These are phyloP conservation scores for Pygmarrhopalites habei DNA, from an alignment of 1,140 invertebrate genomes.

Conservation along the genomic window DNA sequence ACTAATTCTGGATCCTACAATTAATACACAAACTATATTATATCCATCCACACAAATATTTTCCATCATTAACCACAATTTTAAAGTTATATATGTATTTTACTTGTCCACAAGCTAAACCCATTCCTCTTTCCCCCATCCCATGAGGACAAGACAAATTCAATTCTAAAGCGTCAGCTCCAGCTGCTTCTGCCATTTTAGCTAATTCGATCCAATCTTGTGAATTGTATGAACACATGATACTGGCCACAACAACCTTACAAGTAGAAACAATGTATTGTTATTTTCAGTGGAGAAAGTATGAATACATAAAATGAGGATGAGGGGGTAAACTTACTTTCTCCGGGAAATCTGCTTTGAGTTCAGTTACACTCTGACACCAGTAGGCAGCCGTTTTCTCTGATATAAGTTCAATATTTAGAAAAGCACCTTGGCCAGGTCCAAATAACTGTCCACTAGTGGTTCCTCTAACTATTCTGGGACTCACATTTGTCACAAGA, in stretches of 20 bases:
- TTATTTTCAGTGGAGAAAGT: not conserved
- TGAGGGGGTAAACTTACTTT: too few species aligned
- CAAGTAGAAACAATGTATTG: constrained; percentile 34
- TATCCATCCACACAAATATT: constrained; percentile 62
- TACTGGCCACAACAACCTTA: constrained; percentile 88
- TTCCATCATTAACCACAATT: not conserved
- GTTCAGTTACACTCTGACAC: constrained; percentile 77
- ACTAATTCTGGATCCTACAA: constrained; percentile 82
- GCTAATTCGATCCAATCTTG: constrained; percentile 83
- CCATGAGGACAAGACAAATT: constrained; percentile 98
- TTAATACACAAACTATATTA: too few species aligned
- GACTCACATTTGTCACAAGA: constrained; percentile 92
- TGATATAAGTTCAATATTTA: constrained; percentile 97
- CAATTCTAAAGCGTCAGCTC: constrained; percentile 88
- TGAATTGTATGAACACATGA: constrained; percentile 87
- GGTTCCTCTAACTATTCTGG: constrained; percentile 85
- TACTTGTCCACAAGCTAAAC: constrained; percentile 84
- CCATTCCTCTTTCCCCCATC: constrained; percentile 97
- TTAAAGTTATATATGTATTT: not conserved
- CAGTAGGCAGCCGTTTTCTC: constrained; percentile 93
- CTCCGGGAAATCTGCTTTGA: constrained; percentile 85
- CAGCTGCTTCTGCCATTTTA: constrained; percentile 67
- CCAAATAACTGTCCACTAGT: constrained; percentile 87
- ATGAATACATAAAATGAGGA: not conserved
- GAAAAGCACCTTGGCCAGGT: constrained; percentile 86